Conservation (phyloP, 2,113 vertebrate species). For the Orthochromis malagaraziensis region DNA sequence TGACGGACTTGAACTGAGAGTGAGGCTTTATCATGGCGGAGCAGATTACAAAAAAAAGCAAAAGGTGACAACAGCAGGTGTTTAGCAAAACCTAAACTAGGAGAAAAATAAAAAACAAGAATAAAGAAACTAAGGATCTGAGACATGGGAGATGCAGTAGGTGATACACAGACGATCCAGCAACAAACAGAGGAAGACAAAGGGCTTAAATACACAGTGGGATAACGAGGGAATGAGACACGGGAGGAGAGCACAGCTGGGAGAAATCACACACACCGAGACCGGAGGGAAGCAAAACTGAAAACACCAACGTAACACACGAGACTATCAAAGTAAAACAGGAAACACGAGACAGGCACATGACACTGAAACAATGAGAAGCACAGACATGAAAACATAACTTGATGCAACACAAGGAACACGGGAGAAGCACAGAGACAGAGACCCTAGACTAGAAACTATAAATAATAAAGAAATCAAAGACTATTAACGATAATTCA, state of each 20-base stretch:
- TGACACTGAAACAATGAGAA: background rate
- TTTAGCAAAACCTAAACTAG: background rate
- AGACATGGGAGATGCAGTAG: background rate
- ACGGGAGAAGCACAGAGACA: rapidly evolving
- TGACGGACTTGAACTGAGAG: background rate
- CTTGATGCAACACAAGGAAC: background rate
- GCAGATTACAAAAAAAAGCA: background rate
- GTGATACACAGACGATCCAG: background rate
- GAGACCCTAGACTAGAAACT: background rate
- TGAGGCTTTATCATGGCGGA: rapidly evolving
- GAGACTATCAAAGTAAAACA: background rate
- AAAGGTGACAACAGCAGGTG: background rate
- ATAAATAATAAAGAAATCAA: background rate
- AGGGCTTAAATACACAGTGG: background rate
- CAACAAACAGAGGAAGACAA: background rate
- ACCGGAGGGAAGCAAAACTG: background rate
- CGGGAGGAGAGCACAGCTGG: background rate
- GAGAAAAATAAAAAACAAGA: background rate
- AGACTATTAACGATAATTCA: background rate
- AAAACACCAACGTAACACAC: background rate
- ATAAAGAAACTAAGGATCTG: rapidly evolving
- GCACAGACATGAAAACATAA: background rate
- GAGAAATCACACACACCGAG: background rate
- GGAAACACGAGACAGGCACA: background rate
- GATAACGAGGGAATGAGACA: background rate